Percentiles rank a stretch among this genome's conserved stretches.
Evolutionary conservation across 1,140 invertebrate species (phyloP).

Genomic region (Mylabris phalerata): DNA sequence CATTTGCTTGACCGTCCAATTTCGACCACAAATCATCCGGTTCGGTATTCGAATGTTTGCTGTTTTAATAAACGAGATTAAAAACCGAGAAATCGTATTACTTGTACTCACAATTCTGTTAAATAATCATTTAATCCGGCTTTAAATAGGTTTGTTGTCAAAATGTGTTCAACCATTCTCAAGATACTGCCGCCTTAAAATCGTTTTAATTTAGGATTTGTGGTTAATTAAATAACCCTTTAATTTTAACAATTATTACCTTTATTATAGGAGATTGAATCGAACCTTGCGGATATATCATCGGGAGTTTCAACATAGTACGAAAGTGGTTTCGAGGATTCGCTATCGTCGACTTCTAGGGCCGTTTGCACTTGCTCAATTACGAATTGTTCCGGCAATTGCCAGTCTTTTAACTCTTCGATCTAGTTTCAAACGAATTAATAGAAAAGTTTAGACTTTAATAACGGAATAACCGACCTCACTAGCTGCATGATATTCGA

Average conservation of each 20-base stretch:
- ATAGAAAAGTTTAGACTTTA: too few species aligned
- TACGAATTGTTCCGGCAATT: constrained; percentile 50
- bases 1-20: neutral
- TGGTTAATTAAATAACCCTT: neutral
- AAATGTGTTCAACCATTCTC: constrained; percentile 66
- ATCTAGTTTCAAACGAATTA: constrained; percentile 5
- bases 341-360: constrained; percentile 56
- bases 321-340: constrained; percentile 52
- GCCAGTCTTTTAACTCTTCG: constrained; percentile 6
- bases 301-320: constrained; percentile 42
- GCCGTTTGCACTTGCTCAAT: constrained; percentile 57
- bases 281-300: constrained; percentile 50
- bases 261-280: constrained; percentile 55
- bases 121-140: constrained; percentile 53
- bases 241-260: constrained; percentile 36
- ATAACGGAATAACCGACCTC: constrained; percentile 18
- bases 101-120: constrained; percentile 40
- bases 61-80: neutral
- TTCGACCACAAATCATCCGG: constrained; percentile 7
- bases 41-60: constrained; percentile 4
- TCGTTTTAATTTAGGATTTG: too few species aligned
- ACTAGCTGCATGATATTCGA: constrained; percentile 36
- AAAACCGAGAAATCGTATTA: neutral
- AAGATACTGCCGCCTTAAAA: constrained; percentile 52
- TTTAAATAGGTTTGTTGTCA: constrained; percentile 57